A percentile compares a stretch with the other conserved stretches of the same genome.
These are phyloP conservation scores for Mongoloraphidia duomilia DNA, from an alignment of 2,888 invertebrate species.

Conservation along the genomic window DNA sequence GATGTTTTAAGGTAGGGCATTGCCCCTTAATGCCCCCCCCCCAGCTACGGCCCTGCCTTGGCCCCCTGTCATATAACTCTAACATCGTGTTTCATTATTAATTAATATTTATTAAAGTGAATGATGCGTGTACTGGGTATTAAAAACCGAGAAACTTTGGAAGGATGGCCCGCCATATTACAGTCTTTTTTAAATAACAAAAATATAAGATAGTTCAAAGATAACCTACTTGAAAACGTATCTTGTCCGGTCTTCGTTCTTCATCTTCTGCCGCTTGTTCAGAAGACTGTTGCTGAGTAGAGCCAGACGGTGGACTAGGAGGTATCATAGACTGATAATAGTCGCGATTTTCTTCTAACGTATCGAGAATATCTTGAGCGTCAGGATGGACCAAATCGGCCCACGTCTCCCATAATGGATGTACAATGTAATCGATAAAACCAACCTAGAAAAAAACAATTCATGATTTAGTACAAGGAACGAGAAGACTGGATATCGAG, in stretches of 20 bases:
- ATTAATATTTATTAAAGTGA: too few relatives aligned
- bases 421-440: constrained; percentile 99
- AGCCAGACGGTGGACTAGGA: constrained; percentile 59
- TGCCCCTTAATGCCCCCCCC: too few relatives aligned
- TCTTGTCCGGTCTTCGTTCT: constrained; percentile 37
- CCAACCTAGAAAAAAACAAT: constrained; percentile 52
- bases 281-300: constrained; percentile 32
- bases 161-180: background rate
- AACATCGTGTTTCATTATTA: too few relatives aligned
- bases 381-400: constrained; percentile 98
- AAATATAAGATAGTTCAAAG: background rate
- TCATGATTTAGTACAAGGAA: too few relatives aligned
- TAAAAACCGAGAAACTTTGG: too few relatives aligned
- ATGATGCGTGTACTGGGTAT: too few relatives aligned
- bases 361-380: constrained; percentile 95
- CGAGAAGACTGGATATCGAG: too few relatives aligned
- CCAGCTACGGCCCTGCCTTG: too few relatives aligned
- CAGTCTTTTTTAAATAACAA: background rate
- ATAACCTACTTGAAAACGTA: constrained; percentile 51
- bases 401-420: constrained; percentile 99
- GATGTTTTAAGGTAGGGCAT: too few relatives aligned
- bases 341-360: constrained; percentile 94
- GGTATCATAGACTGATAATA: constrained; percentile 95
- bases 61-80: too few relatives aligned
- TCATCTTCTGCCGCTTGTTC: constrained; percentile 19